phyloP scores from a whole-genome alignment of 2,113 vertebrate species.

The Albula goreensis region DNA sequence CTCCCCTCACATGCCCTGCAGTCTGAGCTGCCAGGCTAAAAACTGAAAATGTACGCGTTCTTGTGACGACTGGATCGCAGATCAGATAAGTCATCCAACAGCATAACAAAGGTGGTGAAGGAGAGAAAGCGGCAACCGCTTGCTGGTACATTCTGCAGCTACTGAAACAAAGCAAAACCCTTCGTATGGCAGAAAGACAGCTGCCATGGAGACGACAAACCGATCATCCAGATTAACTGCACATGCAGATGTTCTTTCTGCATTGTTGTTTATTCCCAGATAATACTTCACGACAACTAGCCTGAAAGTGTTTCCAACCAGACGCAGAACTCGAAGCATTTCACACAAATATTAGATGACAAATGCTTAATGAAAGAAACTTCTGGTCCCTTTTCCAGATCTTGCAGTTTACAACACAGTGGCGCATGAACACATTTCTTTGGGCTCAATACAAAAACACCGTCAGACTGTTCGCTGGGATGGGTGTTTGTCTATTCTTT shows the following conservation, averaged over 20 bases:
- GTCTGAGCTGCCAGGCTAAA: background rate
- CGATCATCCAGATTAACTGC: slow-evolving; percentile 2
- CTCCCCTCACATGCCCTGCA: background rate
- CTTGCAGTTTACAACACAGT: no score
- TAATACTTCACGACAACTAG: no score
- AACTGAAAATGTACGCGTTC: background rate
- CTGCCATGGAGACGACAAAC: background rate
- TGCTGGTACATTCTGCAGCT: background rate
- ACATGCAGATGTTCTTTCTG: slow-evolving; percentile 2
- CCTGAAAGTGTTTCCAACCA: no score
- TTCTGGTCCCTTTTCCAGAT: no score
- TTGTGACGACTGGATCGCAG: background rate
- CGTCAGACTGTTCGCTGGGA: no score
- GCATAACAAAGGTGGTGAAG: background rate
- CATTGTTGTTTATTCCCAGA: background rate
- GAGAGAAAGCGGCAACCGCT: background rate
- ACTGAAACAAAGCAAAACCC: background rate
- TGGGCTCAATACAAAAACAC: no score
- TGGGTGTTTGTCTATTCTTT: no score
- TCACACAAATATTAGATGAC: no score
- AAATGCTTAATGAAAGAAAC: no score
- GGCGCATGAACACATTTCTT: no score
- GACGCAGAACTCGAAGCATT: no score
- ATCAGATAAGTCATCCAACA: background rate
- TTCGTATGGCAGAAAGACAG: background rate